These are phyloP conservation scores for Oeneis ivallda DNA, from an alignment of 2,888 invertebrate species.

Conservation along the genomic window DNA sequence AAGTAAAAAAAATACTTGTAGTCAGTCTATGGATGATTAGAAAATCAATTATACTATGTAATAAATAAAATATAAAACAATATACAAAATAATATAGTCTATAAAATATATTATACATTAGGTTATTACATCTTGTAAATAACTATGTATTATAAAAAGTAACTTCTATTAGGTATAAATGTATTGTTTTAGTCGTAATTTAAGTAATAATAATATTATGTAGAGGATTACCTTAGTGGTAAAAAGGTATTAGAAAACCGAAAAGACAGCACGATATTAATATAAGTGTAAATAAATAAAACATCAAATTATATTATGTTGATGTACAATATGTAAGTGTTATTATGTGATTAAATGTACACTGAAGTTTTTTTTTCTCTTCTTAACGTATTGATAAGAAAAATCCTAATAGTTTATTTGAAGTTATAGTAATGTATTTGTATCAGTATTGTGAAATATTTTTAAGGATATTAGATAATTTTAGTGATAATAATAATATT, in stretches of 20 bases:
- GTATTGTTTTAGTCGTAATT: neutral
- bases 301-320: neutral
- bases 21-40: constrained; percentile 6
- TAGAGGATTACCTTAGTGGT: neutral
- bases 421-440: neutral
- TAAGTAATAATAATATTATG: neutral
- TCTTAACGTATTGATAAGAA: neutral
- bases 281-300: constrained; percentile 10
- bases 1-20: neutral
- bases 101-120: too few relatives aligned
- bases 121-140: constrained; percentile 25
- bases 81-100: too few relatives aligned
- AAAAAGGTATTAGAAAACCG: neutral
- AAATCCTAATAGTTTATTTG: constrained; percentile 16
- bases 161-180: constrained; percentile 12
- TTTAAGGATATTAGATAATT: neutral
- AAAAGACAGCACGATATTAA: neutral
- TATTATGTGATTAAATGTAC: neutral
- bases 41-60: constrained; percentile 7
- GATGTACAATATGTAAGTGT: neutral
- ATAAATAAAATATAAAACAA: too few relatives aligned
- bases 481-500: neutral
- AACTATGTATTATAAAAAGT: constrained; percentile 29
- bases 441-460: constrained; percentile 6
- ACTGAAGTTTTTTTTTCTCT: neutral